phyloP scores from a whole-genome alignment of 2,797 vertebrate genomes.

The Sebastes hubbsi region DNA sequence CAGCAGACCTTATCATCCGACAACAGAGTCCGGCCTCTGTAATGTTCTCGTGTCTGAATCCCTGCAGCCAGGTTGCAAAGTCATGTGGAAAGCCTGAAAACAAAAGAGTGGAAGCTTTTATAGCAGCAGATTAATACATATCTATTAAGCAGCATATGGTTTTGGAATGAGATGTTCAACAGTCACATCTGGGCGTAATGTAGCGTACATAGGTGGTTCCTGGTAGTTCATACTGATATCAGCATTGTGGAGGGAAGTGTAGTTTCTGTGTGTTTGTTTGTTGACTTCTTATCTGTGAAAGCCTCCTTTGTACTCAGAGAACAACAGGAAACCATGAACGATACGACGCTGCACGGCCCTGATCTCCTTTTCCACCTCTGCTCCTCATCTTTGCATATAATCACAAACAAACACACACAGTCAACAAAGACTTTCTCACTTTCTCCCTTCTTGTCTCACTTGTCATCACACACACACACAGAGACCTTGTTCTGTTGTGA shows the following conservation, averaged over 20 bases:
- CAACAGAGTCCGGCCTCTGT: background rate
- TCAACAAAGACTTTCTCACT: slow-evolving; percentile 25
- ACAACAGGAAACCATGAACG: slow-evolving; percentile 22
- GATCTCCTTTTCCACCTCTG: slow-evolving; percentile 25
- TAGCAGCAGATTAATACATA: background rate
- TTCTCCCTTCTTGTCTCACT: background rate
- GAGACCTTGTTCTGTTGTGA: slow-evolving; percentile 6
- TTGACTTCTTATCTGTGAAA: slow-evolving; percentile 43
- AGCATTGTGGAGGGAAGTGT: background rate
- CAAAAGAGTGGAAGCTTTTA: background rate
- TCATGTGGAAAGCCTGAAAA: background rate
- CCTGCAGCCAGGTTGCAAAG: background rate
- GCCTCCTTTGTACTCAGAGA: slow-evolving; percentile 23
- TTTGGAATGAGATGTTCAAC: background rate
- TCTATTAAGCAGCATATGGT: background rate
- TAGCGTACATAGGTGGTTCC: background rate
- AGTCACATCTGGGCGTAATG: background rate
- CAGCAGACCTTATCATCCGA: background rate
- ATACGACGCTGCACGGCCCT: background rate
- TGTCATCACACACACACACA: slow-evolving; percentile 8
- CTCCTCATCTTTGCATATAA: slow-evolving; percentile 26
- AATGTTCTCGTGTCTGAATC: slow-evolving; percentile 8
- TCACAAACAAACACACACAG: slow-evolving; percentile 15
- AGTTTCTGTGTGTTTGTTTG: slow-evolving; percentile 25
- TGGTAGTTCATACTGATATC: background rate